Evolutionary conservation across 1,140 invertebrate genomes (phyloP).

Genomic region (Microplitis mediator): DNA sequence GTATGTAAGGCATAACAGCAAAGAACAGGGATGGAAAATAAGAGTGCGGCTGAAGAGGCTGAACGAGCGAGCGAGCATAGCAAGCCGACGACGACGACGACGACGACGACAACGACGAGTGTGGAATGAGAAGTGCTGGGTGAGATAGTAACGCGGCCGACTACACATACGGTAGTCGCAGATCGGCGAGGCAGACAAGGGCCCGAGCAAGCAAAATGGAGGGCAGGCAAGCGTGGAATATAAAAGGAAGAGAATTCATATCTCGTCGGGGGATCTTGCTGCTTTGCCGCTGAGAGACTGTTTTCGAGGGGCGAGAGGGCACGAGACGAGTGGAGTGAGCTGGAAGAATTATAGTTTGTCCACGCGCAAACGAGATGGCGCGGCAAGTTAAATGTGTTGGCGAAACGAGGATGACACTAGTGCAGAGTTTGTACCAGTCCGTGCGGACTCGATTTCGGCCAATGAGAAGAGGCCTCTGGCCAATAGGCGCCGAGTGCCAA

Average conservation of each 20-base stretch:
- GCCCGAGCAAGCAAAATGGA: constrained; percentile 59
- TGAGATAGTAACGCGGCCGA: constrained; percentile 42
- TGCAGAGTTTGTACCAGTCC: constrained; percentile 36
- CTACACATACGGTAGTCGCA: constrained; percentile 61
- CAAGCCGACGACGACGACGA: no score
- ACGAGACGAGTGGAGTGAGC: constrained; percentile 23
- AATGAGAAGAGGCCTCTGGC: constrained; percentile 26
- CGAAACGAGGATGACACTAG: constrained; percentile 4
- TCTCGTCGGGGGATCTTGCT: constrained; percentile 60
- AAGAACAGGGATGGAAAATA: constrained; percentile 5
- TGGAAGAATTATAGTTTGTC: constrained; percentile 21
- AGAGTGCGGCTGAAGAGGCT: background rate
- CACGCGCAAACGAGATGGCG: background rate
- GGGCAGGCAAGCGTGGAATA: constrained; percentile 61
- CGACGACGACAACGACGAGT: constrained; percentile 18
- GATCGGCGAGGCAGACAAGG: constrained; percentile 59
- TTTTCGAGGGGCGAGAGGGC: constrained; percentile 48
- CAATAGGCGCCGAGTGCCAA: constrained; percentile 39
- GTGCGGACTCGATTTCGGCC: constrained; percentile 45
- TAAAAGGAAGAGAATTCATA: constrained; percentile 61
- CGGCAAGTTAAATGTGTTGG: no score
- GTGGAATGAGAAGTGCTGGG: constrained; percentile 29
- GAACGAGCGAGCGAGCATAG: constrained; percentile 14
- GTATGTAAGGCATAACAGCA: constrained; percentile 14
- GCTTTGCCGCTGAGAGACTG: constrained; percentile 59